Conservation (phyloP, 2,888 invertebrate genomes). For the Dicranocentrus wangi region DNA sequence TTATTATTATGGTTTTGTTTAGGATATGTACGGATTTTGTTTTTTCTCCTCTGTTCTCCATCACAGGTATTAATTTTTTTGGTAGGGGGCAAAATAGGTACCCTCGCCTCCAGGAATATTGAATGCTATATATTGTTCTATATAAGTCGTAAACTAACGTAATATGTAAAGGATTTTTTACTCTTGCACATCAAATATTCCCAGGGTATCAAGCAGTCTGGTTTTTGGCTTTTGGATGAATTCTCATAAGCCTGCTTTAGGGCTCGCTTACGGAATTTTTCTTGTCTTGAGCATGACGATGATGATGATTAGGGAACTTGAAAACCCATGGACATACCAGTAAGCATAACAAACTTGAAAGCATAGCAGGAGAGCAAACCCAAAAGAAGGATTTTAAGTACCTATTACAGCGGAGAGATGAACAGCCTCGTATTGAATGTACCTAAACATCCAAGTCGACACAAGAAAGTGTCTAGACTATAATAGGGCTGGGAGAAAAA, state of each 20-base stretch:
- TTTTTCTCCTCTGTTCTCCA: too few relatives aligned
- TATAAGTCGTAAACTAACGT: too few relatives aligned
- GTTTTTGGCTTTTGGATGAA: background rate
- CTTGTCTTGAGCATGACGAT: background rate
- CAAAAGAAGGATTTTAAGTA: slow-evolving; percentile 2
- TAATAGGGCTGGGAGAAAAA: background rate
- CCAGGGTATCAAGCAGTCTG: slow-evolving; percentile 4
- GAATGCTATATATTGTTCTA: too few relatives aligned
- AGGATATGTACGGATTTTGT: too few relatives aligned
- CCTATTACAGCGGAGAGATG: background rate
- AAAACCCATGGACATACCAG: too few relatives aligned
- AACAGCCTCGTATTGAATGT: slow-evolving; percentile 6
- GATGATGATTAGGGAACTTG: background rate
- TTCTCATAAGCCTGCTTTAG: background rate
- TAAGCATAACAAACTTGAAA: too few relatives aligned
- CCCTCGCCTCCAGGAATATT: too few relatives aligned
- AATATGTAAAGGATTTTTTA: too few relatives aligned
- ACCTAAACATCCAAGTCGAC: background rate
- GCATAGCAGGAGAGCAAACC: slow-evolving; percentile 6
- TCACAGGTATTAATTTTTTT: too few relatives aligned
- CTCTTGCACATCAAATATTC: background rate
- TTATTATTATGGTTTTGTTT: too few relatives aligned
- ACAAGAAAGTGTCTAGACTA: slow-evolving; percentile 12
- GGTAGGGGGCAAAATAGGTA: too few relatives aligned
- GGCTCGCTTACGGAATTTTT: background rate